A percentile compares a stretch with the other conserved stretches of the same genome.
Conservation (phyloP, 2,888 invertebrate genomes). For the Cyclophora albipunctata region DNA sequence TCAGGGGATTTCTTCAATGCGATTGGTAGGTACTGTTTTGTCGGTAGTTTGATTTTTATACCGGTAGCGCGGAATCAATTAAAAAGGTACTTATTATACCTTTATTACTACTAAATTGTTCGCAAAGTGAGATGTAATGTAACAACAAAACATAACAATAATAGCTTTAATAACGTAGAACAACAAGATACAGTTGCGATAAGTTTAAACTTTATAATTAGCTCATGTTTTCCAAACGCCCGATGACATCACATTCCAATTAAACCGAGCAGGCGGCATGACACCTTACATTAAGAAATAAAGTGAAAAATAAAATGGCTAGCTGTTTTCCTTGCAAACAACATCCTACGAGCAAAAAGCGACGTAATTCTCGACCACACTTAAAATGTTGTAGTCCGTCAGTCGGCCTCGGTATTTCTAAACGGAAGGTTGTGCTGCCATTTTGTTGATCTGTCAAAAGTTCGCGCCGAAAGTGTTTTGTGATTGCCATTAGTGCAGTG, state of each 20-base stretch:
- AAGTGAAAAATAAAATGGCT: conserved; percentile 28
- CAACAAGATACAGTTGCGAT: too few relatives aligned
- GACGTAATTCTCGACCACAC: conserved; percentile 9
- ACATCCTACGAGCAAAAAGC: conserved; percentile 46
- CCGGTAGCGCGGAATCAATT: too few relatives aligned
- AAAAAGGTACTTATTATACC: not conserved
- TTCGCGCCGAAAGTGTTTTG: conserved; percentile 47
- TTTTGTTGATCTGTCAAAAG: conserved; percentile 40
- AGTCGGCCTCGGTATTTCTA: conserved; percentile 64
- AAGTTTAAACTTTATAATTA: not conserved
- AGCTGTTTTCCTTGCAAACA: conserved; percentile 63
- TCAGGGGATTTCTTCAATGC: too few relatives aligned
- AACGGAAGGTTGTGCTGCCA: conserved; percentile 38
- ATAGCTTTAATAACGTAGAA: not conserved
- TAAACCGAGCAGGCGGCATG: conserved; percentile 25
- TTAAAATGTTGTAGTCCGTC: conserved; percentile 14
- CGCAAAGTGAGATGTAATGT: too few relatives aligned
- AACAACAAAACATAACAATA: not conserved
- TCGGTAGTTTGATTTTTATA: too few relatives aligned
- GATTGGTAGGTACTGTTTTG: too few relatives aligned
- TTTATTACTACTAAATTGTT: too few relatives aligned
- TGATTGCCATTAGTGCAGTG: conserved; percentile 18
- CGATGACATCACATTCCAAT: conserved; percentile 10
- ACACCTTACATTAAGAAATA: conserved; percentile 32
- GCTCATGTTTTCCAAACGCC: conserved; percentile 2